phyloP scores from a whole-genome alignment of 2,888 invertebrate species.

The Drosophila affinis region DNA sequence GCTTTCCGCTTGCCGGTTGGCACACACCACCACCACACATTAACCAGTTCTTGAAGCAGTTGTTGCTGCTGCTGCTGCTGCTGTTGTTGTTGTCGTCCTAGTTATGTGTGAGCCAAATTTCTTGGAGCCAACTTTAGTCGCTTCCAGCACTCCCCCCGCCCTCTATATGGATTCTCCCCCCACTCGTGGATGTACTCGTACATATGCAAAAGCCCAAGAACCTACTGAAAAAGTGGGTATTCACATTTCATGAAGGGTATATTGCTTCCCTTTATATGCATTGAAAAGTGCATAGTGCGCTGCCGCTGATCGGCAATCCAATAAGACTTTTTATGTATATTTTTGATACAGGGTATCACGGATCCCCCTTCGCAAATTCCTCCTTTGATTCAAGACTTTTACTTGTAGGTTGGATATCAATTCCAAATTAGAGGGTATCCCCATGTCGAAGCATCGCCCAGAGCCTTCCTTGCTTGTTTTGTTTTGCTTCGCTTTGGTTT shows the following conservation, averaged over 20 bases:
- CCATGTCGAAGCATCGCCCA: not conserved
- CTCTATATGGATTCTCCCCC: conserved; percentile 5
- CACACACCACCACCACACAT: conserved; percentile 47
- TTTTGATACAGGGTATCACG: too few relatives aligned
- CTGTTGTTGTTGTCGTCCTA: conserved; percentile 64
- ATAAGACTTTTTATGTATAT: too few relatives aligned
- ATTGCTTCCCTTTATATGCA: not conserved
- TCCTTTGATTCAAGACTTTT: too few relatives aligned
- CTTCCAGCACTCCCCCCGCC: conserved; percentile 11
- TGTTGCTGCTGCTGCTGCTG: conserved; percentile 39
- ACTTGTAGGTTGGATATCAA: too few relatives aligned
- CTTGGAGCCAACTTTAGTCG: conserved; percentile 64
- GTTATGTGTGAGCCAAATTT: conserved; percentile 71
- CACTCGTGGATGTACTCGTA: conserved; percentile 9
- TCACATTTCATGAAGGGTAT: not conserved
- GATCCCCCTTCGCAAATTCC: too few relatives aligned
- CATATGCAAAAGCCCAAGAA: conserved; percentile 37
- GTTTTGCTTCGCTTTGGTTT: conserved; percentile 15
- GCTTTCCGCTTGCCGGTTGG: conserved; percentile 55
- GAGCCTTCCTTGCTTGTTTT: conserved; percentile 20
- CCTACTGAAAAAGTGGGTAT: conserved; percentile 19
- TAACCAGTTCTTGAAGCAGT: conserved; percentile 71
- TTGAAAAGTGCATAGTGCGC: too few relatives aligned
- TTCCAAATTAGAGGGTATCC: not conserved
- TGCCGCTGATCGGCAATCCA: too few relatives aligned